Percentiles rank a stretch among this genome's conserved stretches.
Conservation (phyloP, 1,140 invertebrate species). For the Chironomus striatipennis region DNA sequence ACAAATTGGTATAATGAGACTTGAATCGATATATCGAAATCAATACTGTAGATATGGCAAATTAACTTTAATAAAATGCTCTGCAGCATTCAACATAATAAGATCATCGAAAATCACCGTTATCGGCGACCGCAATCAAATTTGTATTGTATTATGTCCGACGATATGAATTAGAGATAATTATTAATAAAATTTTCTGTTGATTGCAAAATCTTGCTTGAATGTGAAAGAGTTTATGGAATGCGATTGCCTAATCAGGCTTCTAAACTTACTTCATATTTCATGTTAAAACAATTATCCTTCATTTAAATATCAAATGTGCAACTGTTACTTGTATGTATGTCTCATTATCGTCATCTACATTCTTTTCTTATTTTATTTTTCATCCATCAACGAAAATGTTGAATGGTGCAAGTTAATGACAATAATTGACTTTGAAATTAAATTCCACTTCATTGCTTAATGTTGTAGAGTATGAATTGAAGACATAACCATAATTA, state of each 20-base stretch:
- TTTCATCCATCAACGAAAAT: too few species aligned
- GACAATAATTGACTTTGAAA: constrained; percentile 22
- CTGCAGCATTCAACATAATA: background rate
- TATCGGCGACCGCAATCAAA: constrained; percentile 4
- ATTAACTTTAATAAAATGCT: constrained; percentile 20
- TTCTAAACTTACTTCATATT: background rate
- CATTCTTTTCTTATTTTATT: too few species aligned
- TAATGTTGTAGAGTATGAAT: background rate
- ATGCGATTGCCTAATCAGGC: background rate
- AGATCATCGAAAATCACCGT: constrained; percentile 19
- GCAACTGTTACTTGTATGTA: too few species aligned
- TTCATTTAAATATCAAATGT: background rate
- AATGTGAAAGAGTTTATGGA: background rate
- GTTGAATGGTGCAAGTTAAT: constrained; percentile 17
- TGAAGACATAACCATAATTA: constrained; percentile 13
- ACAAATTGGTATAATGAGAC: background rate
- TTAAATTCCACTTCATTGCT: constrained; percentile 20
- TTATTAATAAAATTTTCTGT: constrained; percentile 26
- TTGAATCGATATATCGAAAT: constrained; percentile 29
- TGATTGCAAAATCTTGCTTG: constrained; percentile 27
- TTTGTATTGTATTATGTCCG: background rate
- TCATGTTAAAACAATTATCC: background rate
- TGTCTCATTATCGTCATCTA: too few species aligned
- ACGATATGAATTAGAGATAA: constrained; percentile 26
- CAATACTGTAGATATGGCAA: constrained; percentile 16